These are phyloP conservation scores for Miichthys miiuy DNA, from an alignment of 2,797 vertebrate genomes.

Conservation along the genomic window DNA sequence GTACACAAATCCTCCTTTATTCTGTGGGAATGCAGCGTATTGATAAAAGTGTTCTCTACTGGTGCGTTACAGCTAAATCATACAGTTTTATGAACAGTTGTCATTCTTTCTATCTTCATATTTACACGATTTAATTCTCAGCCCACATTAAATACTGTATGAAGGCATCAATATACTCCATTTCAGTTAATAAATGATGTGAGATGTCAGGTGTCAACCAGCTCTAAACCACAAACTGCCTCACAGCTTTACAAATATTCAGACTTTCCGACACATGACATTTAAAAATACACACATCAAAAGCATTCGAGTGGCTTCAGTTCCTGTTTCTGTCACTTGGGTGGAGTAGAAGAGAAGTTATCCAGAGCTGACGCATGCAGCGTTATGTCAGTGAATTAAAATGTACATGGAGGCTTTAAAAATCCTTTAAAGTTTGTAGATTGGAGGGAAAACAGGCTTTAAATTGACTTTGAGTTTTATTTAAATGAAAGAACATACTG, in stretches of 20 bases:
- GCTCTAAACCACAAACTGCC: background rate
- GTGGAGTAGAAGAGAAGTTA: background rate
- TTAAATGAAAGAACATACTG: too few relatives aligned
- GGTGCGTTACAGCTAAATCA: background rate
- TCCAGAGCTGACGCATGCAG: background rate
- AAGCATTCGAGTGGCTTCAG: background rate
- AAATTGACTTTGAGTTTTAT: background rate
- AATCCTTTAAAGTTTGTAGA: background rate
- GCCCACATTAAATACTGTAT: background rate
- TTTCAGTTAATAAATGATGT: background rate
- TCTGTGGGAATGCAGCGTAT: background rate
- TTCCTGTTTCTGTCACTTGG: background rate
- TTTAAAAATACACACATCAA: background rate
- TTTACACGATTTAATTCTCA: background rate
- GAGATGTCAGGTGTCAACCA: background rate
- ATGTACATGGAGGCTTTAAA: background rate
- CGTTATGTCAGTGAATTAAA: background rate
- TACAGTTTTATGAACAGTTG: too few relatives aligned
- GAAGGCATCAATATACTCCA: background rate
- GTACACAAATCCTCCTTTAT: background rate
- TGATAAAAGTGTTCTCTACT: background rate
- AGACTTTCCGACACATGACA: background rate
- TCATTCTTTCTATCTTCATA: background rate
- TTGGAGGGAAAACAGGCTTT: background rate
- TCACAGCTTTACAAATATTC: background rate